A percentile compares a stretch with the other conserved stretches of the same genome.
Conservation (phyloP, 2,113 vertebrate genomes). For the Microtus montanus region DNA sequence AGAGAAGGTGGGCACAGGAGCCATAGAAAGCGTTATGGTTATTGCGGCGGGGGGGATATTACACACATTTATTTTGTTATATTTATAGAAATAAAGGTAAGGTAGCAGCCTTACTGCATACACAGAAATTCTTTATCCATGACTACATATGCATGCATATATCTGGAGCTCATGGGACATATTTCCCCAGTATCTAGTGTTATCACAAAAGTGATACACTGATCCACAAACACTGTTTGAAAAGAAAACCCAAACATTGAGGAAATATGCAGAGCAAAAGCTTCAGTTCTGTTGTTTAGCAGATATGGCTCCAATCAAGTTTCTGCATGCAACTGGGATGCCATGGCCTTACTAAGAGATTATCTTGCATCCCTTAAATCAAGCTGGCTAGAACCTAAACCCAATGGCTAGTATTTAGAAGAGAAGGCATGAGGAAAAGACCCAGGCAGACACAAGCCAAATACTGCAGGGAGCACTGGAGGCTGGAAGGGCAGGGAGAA, state of each 20-base stretch:
- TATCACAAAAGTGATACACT: background rate
- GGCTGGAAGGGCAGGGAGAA: background rate
- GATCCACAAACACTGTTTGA: background rate
- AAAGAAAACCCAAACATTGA: background rate
- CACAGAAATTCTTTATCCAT: background rate
- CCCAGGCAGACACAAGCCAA: background rate
- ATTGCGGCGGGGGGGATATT: background rate
- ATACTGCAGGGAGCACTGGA: background rate
- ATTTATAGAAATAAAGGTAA: conserved; percentile 39
- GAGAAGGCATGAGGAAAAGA: background rate
- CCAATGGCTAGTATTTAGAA: background rate
- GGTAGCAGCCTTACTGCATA: background rate
- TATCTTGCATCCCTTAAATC: background rate
- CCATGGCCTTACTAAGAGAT: background rate
- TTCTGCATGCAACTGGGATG: background rate
- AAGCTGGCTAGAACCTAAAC: background rate
- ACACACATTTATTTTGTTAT: background rate
- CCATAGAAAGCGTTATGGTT: background rate
- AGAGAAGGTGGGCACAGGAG: background rate
- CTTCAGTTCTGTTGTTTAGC: background rate
- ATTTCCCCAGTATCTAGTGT: background rate
- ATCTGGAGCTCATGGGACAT: background rate
- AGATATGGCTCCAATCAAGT: background rate
- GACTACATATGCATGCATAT: background rate
- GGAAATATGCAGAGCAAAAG: conserved; percentile 5